Conservation (phyloP, 2,113 vertebrate species). For the Eolophus roseicapilla region DNA sequence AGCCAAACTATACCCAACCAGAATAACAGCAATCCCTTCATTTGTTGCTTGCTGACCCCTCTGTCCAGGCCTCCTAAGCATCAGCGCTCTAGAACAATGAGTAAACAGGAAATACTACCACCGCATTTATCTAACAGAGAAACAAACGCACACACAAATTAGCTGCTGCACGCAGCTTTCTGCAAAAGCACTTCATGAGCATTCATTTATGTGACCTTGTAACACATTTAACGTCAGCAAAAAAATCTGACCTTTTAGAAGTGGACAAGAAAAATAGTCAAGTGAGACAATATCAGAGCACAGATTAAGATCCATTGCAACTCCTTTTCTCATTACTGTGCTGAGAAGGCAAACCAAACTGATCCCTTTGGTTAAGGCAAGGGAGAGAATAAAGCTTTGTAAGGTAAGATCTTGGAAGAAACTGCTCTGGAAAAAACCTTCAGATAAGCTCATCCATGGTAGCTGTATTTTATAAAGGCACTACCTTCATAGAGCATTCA, state of each 20-base stretch:
- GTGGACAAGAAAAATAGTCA: neutral
- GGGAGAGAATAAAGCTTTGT: neutral
- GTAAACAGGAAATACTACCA: neutral
- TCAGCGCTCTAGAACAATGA: neutral
- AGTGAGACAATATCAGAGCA: neutral
- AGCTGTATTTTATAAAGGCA: neutral
- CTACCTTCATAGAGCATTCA: neutral
- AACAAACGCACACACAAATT: neutral
- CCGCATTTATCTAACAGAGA: neutral
- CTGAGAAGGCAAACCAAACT: neutral
- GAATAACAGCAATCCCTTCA: neutral
- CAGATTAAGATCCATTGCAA: neutral
- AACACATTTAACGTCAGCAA: slow-evolving; percentile 11
- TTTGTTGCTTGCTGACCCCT: neutral
- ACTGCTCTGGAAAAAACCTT: neutral
- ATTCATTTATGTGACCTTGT: neutral
- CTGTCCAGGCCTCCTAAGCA: neutral
- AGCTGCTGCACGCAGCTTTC: neutral
- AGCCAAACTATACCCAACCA: neutral
- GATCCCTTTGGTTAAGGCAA: neutral
- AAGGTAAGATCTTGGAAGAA: neutral
- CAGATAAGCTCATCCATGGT: neutral
- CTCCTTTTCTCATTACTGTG: neutral
- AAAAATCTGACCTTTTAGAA: neutral
- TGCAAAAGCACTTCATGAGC: neutral